Base-by-base conservation (phyloP, 2,888 invertebrate species). In the Hybos culiciformis region DNA sequence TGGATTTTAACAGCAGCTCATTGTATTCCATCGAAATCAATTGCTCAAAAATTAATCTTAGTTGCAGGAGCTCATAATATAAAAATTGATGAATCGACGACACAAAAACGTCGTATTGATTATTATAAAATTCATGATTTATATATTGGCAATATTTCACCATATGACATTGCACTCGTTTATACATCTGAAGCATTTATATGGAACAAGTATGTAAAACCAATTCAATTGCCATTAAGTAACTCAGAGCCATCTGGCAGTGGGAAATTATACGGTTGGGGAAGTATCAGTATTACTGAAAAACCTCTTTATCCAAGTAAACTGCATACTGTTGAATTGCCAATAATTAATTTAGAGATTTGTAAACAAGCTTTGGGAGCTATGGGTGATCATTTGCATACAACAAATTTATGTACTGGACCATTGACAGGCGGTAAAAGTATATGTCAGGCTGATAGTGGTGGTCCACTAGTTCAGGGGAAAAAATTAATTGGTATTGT, bases 401-500 rank as follows among this genome's bases (percentile, higher is more conserved):
- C 60, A 45, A 63, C 65, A 6, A 64, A 63, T 43, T 50, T 64
- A 17, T 63, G 64, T 46, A 64, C 66, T 0, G 64, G 62, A 0
- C 62, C 65, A 7, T 46, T 63, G n/a, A 56, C 54, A 9, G 62
- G 62, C 14, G 63, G 63, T 11, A 56, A 59, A 5, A 60, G 61
- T 47, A 61, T 62, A 31, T 63, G 63, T 46, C 62, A 58, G 8
- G 62, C 63, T 4, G 63, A 63, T 45, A 64, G 64, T 0, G 63
- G 63, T 12, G 63, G 63, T 1, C 64, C 63, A 2, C 46, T 63
- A 6, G 56, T 64, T n/a, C 62, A 63, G 45, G 59, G 37, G 26
- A 51, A 54, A n/a, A 51, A 53, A 29, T 57, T 58, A 50, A 58
- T 71, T 42, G 73, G 72, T 47, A 59, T 72, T 37, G 70, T 71